Base-by-base conservation (phyloP, 2,888 invertebrate species). In the Theretra japonica region DNA sequence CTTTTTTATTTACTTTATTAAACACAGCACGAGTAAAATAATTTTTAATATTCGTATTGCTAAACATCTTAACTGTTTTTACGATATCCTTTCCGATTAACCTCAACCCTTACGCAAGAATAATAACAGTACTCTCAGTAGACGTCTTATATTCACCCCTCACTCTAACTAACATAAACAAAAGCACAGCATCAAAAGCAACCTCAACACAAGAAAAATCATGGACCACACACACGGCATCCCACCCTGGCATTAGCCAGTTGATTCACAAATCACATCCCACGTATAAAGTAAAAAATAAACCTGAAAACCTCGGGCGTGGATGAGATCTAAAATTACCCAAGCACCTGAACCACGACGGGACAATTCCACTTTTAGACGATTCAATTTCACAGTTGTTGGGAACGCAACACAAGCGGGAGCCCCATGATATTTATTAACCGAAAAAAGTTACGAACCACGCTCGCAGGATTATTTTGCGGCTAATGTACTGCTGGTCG, bases 381-480 rank as follows among this genome's bases (percentile, higher is more conserved):
- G 84, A 82, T 85, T 86, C 89, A 90, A 91, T 91, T 90, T 90
- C 88, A 89, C 90, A 90, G 90, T 85, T 84, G 87, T 83, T 86
- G 86, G 28, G 85, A 82, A 85, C 79, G 83, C 85, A 84, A 88
- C 84, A 84, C 84, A 85, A 71, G 72, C 70, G 72, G 76, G 75
- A 77, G 73, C 73, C 75, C 70, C 70, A 65, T 69, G 70, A 65
- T 72, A 75, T 72, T 65, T 69, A 73, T 75, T 69, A 73, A 68
- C 62, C 23, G 56, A 70, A 69, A 78, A 78, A 30, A 58, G 21
- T 28, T 21, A 57, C 30, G 23, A 28, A n/a, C 21, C n/a, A 7
- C 60, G 21, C 11, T 41, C 41, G 17, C 23, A 4, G 11, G 5
- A 19, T 33, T 21, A 15, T 41, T 65, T 48, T 30, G n/a, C 8